Conservation (phyloP, 2,113 vertebrate genomes). For the Telmatochromis sp. region DNA sequence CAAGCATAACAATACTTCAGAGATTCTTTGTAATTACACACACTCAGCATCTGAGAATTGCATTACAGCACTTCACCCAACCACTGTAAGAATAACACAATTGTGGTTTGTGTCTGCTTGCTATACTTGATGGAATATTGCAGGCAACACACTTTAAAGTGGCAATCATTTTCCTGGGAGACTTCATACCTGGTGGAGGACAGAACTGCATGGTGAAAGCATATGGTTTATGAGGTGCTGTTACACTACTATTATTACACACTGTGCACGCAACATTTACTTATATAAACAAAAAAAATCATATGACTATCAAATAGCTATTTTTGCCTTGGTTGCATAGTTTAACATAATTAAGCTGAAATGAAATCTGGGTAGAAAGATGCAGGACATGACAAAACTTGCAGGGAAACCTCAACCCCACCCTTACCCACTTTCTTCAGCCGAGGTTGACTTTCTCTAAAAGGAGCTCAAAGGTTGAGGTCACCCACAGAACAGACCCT, state of each 20-base stretch:
- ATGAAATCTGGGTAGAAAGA: neutral
- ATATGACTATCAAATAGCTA: neutral
- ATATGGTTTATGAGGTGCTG: neutral
- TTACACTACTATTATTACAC: neutral
- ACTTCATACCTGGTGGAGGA: neutral
- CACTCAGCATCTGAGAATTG: neutral
- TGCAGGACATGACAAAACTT: neutral
- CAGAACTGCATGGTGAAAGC: neutral
- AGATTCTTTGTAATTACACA: constrained; percentile 1
- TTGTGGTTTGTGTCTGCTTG: neutral
- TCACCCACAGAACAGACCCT: neutral
- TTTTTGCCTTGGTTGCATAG: neutral
- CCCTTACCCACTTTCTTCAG: too few species aligned
- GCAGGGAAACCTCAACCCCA: neutral
- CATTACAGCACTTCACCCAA: neutral
- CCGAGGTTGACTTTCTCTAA: neutral
- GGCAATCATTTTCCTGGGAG: neutral
- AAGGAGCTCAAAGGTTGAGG: neutral
- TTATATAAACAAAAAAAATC: neutral
- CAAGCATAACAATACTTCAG: neutral
- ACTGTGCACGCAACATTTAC: neutral
- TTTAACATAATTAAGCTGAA: neutral
- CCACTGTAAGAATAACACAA: neutral
- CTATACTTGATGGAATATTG: neutral
- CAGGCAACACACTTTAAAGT: neutral